These are phyloP conservation scores for Seira ritae DNA, from an alignment of 2,888 invertebrate species.

Conservation along the genomic window DNA sequence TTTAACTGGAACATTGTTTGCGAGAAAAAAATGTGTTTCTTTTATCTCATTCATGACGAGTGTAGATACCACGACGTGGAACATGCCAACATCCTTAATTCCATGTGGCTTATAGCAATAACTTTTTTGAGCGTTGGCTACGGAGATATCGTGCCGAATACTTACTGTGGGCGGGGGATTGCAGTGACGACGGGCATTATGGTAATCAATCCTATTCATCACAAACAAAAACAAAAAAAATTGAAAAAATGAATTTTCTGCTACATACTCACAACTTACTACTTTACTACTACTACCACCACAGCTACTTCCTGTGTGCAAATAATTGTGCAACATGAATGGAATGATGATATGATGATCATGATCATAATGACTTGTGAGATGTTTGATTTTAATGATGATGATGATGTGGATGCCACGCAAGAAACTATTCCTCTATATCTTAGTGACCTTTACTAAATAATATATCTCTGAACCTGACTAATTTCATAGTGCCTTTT, in stretches of 20 bases:
- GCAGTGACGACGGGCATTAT: conserved; percentile 80
- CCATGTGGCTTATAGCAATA: conserved; percentile 81
- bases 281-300: neutral
- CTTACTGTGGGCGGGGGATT: conserved; percentile 81
- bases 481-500: neutral
- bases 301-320: neutral
- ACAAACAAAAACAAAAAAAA: too few species aligned
- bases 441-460: neutral
- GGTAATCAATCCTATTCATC: conserved; percentile 75
- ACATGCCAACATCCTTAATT: conserved; percentile 79
- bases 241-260: too few species aligned
- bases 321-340: neutral
- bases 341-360: neutral
- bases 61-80: conserved; percentile 78
- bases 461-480: too few species aligned
- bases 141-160: conserved; percentile 76
- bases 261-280: too few species aligned
- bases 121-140: conserved; percentile 79
- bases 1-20: too few species aligned
- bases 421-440: neutral
- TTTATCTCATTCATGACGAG: too few species aligned
- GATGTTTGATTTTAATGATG: too few species aligned
- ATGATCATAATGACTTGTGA: too few species aligned
- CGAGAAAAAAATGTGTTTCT: too few species aligned
- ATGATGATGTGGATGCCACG: neutral